These are phyloP conservation scores for Paralichthys olivaceus DNA, from an alignment of 2,113 vertebrate genomes.

Conservation along the genomic window DNA sequence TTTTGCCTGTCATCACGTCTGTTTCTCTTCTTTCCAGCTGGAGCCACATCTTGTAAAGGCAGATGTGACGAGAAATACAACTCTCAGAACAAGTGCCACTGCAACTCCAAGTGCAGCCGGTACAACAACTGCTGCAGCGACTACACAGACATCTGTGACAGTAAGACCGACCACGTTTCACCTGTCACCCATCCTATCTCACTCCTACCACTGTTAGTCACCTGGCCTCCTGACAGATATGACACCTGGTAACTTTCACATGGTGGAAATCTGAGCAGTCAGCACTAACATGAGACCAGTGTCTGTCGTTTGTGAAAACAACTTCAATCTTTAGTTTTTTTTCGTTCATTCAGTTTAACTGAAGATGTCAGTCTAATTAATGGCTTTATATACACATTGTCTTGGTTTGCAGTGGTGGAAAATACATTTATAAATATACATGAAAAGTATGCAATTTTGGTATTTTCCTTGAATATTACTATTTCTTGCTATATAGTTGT, in stretches of 20 bases:
- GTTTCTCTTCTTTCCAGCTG: conserved; percentile 9
- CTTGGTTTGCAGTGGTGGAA: no score
- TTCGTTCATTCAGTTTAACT: not conserved
- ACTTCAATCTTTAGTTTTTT: not conserved
- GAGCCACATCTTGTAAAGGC: conserved; percentile 80
- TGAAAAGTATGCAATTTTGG: no score
- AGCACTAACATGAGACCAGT: no score
- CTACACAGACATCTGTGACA: conserved; percentile 74
- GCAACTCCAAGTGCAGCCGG: conserved; percentile 76
- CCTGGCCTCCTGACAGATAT: not conserved
- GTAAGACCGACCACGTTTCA: conserved; percentile 66
- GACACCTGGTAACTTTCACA: conserved; percentile 50
- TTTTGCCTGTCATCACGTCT: not conserved
- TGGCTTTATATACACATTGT: no score
- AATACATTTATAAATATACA: no score
- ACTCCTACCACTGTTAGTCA: not conserved
- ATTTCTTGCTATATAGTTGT: no score
- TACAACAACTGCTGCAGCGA: conserved; percentile 83
- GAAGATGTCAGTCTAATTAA: not conserved
- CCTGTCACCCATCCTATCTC: not conserved
- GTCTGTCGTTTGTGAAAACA: not conserved
- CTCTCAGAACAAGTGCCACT: conserved; percentile 84
- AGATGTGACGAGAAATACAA: conserved; percentile 84
- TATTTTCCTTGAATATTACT: no score
- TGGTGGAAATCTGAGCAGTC: not conserved